A percentile compares a stretch with the other conserved stretches of the same genome.
phyloP scores from a whole-genome alignment of 2,797 vertebrate genomes.

The Taeniopygia guttata region DNA sequence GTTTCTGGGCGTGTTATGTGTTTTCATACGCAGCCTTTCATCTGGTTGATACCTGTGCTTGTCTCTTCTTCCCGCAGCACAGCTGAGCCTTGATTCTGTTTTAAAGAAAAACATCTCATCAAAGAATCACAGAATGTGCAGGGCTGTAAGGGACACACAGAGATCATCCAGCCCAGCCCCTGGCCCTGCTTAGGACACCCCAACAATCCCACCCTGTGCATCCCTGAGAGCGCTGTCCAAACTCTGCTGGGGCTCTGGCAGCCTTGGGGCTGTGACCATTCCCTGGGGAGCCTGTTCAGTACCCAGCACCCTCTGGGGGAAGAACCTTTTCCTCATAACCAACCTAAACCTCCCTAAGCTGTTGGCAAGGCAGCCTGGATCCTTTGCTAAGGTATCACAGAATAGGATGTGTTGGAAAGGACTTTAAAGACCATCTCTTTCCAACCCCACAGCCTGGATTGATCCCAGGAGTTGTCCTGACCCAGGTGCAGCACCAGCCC shows the following conservation, averaged over 20 bases:
- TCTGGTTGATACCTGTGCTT: background rate
- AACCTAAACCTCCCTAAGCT: background rate
- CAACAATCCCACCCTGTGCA: background rate
- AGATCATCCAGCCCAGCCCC: background rate
- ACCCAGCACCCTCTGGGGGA: background rate
- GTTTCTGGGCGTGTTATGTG: background rate
- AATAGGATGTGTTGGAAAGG: background rate
- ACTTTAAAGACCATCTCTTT: background rate
- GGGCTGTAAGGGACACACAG: background rate
- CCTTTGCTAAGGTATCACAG: background rate
- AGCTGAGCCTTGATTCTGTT: background rate
- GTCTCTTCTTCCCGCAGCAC: background rate
- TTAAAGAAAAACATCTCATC: background rate
- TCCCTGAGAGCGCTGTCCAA: fast-evolving
- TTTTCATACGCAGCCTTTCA: background rate
- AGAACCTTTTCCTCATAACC: background rate
- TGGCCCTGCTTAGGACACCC: background rate
- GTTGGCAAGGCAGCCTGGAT: background rate
- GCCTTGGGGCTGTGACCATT: background rate
- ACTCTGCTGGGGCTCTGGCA: background rate
- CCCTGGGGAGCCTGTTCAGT: background rate
- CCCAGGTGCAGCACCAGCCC: background rate
- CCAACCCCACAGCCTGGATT: background rate
- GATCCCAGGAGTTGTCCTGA: background rate
- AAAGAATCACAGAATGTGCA: background rate